Base-by-base conservation (phyloP, 2,113 vertebrate genomes). In the Paraplagusia blochii region DNA sequence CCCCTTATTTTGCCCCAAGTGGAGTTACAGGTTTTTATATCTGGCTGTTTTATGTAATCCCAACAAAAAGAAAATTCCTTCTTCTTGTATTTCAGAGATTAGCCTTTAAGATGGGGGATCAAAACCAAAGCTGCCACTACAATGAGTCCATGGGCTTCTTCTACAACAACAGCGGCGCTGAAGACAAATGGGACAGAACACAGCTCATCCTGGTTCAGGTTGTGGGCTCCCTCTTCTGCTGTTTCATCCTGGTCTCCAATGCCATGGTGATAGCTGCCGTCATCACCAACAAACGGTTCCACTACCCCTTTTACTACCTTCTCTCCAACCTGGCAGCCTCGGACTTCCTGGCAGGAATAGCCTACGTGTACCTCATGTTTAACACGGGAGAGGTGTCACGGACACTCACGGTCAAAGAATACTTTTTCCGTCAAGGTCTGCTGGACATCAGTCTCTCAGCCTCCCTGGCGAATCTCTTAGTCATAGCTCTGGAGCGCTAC, bases 281-380 rank as follows among this genome's bases (percentile, higher is more conserved):
- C 67, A 88, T 97, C 72, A 97, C 91, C 69, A 99, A 98, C 85
- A 93, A 90, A 74, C 90, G 92, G 52, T 97, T 99, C 72, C 97
- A 99, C 74, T 98, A 92, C 47, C 95, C 97, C 1, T 98, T 98
- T 87, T 99, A 98, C 77, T 98, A 98, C 63, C 92, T 99, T 18
- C 88, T 98, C 29, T 87, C 95, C 77, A 99, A 98, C 44, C 90
- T 99, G 0, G 96, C 97, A 0, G 94, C 95, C 33, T 95, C 95
- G 0, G 97, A 99, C 81, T 95, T 99, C 77, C 94, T 99, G 53
- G 95, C 97, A 2, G 95, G 95, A 6, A 94, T 98, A 14, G 95
- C 97, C 0, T 99, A 98, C 0, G 91, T 98, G 5, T 98, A 94
- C 86, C 86, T 99, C 75, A 97, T 99, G 95, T 96, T 99, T 73